These are phyloP conservation scores for Calameuta filiformis DNA, from an alignment of 2,888 invertebrate genomes.

Conservation along the genomic window DNA sequence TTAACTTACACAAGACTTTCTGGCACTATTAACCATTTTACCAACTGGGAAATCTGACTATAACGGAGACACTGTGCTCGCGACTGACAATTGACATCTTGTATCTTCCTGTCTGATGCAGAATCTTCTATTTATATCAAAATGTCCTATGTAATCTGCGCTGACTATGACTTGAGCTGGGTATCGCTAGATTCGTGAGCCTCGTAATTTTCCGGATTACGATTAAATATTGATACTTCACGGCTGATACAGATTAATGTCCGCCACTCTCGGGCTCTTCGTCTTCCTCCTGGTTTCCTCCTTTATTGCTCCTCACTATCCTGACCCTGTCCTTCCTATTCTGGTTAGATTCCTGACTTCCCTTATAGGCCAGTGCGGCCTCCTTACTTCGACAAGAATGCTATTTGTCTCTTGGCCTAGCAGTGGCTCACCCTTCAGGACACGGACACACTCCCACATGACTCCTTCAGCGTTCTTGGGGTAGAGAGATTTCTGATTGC, in stretches of 20 bases:
- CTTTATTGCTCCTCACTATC: not conserved
- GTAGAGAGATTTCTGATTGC: constrained; percentile 39
- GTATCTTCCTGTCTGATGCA: not conserved
- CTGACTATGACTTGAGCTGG: not conserved
- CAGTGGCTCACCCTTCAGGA: constrained; percentile 5
- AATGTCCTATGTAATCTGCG: not conserved
- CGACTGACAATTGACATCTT: not conserved
- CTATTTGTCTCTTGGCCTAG: constrained; percentile 53
- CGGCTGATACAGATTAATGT: constrained; percentile 65
- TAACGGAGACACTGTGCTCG: not conserved
- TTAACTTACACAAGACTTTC: constrained; percentile 48
- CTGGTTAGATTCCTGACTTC: not conserved
- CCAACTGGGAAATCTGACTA: not conserved
- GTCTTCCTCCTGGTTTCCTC: not conserved
- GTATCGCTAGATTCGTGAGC: not conserved
- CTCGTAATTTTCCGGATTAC: constrained; percentile 59
- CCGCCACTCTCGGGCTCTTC: constrained; percentile 14
- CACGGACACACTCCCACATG: not conserved
- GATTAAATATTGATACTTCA: constrained; percentile 63
- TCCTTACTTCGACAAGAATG: constrained; percentile 27
- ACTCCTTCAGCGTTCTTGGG: not conserved
- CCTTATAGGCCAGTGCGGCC: not conserved
- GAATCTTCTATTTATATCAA: not conserved
- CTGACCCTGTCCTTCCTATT: not conserved
- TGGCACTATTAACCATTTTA: constrained; percentile 3